Conservation (phyloP, 2,888 invertebrate genomes). For the Nephrocerus scutellatus region DNA sequence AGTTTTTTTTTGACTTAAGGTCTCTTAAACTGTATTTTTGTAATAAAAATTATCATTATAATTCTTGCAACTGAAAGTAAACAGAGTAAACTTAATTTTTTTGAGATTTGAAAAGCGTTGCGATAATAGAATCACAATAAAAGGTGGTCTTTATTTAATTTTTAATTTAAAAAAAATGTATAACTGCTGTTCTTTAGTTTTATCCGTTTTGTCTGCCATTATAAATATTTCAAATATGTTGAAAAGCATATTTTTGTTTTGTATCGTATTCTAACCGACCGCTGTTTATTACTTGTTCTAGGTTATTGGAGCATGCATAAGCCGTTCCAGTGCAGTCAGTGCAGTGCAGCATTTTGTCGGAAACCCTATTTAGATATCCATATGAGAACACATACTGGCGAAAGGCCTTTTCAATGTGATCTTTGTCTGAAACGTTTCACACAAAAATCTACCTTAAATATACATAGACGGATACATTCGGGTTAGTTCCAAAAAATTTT, state of each 20-base stretch:
- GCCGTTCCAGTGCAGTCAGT: slow-evolving; percentile 54
- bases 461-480: slow-evolving; percentile 65
- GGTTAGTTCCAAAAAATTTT: slow-evolving; percentile 47
- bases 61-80: too few relatives aligned
- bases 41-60: too few relatives aligned
- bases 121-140: too few relatives aligned
- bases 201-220: too few relatives aligned
- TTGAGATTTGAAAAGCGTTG: too few relatives aligned
- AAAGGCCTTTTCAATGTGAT: slow-evolving; percentile 64
- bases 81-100: too few relatives aligned
- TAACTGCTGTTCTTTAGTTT: too few relatives aligned
- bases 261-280: slow-evolving; percentile 25
- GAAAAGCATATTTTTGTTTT: slow-evolving; percentile 11
- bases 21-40: too few relatives aligned
- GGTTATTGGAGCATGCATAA: slow-evolving; percentile 43
- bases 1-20: too few relatives aligned
- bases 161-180: too few relatives aligned
- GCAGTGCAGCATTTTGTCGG: slow-evolving; percentile 57
- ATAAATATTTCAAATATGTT: too few relatives aligned
- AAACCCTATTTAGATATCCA: slow-evolving; percentile 76
- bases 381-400: slow-evolving; percentile 71
- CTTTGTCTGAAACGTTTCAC: slow-evolving; percentile 65
- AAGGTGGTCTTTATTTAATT: too few relatives aligned
- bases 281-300: slow-evolving; percentile 34
- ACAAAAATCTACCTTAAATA: slow-evolving; percentile 66